phyloP scores from a whole-genome alignment of 1,140 invertebrate genomes.

The Pissodes strobi region DNA sequence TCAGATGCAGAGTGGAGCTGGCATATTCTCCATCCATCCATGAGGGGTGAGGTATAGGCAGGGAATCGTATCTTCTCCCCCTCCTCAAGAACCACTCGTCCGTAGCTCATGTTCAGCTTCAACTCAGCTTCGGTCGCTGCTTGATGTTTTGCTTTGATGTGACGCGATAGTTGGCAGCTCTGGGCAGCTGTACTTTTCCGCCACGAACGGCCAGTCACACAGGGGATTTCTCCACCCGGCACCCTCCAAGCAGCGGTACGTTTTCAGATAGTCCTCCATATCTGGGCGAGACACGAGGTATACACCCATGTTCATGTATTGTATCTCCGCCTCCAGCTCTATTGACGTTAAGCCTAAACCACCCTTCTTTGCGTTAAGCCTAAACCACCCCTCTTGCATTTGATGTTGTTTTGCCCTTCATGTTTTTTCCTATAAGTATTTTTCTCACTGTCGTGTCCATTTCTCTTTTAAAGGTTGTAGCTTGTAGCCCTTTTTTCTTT shows the following conservation, averaged over 20 bases:
- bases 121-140: slow-evolving; percentile 12
- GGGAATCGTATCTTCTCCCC: slow-evolving; percentile 17
- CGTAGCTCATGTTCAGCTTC: slow-evolving; percentile 27
- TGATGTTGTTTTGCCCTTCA: slow-evolving; percentile 25
- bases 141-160: no score
- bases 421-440: slow-evolving; percentile 27
- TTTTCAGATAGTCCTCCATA: slow-evolving; percentile 3
- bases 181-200: no score
- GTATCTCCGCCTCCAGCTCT: slow-evolving; percentile 24
- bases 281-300: slow-evolving; percentile 33
- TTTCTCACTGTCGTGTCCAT: slow-evolving; percentile 34
- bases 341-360: slow-evolving; percentile 30
- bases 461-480: slow-evolving; percentile 29
- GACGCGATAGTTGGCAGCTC: no score
- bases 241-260: background rate
- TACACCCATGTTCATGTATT: slow-evolving; percentile 17
- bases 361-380: slow-evolving; percentile 15
- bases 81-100: background rate
- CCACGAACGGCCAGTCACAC: no score
- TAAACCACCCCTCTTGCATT: slow-evolving; percentile 28
- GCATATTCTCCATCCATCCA: slow-evolving; percentile 23
- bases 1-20: slow-evolving; percentile 22
- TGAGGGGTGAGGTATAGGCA: slow-evolving; percentile 10
- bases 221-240: slow-evolving; percentile 40
- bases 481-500: slow-evolving; percentile 19